A percentile compares a stretch with the other conserved stretches of the same genome.
These are phyloP conservation scores for Ardeotis arabs DNA, from an alignment of 2,113 vertebrate species.

Conservation along the genomic window DNA sequence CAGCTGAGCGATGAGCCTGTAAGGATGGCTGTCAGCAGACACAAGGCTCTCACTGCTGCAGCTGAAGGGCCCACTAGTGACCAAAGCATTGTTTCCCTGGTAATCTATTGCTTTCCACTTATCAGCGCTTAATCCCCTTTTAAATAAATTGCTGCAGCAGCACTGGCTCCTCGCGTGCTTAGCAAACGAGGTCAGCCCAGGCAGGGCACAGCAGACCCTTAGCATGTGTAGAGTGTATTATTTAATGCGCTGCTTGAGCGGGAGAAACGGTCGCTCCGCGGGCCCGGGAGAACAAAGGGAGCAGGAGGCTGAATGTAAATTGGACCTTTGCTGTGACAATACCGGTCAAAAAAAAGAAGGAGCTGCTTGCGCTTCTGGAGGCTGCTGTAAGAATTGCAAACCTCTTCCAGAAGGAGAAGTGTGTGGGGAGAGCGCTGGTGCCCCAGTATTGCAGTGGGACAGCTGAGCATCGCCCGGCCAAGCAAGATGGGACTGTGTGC, in stretches of 20 bases:
- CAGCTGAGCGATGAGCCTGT: not conserved
- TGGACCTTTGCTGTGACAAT: not conserved
- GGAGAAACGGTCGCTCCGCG: not conserved
- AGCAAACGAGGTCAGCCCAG: not conserved
- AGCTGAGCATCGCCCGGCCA: not conserved
- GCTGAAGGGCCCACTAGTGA: not conserved
- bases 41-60: not conserved
- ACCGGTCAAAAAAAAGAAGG: not conserved
- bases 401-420: not conserved
- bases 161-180: fast-evolving
- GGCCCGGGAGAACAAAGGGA: too few relatives aligned
- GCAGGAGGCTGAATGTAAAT: not conserved
- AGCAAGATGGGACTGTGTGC: constrained; percentile 23
- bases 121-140: constrained; percentile 35
- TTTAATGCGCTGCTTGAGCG: not conserved
- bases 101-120: constrained; percentile 1
- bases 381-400: constrained; percentile 48
- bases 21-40: not conserved
- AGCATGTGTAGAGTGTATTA: fast-evolving
- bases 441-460: constrained; percentile 44
- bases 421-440: not conserved
- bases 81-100: not conserved
- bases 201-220: not conserved
- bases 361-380: not conserved
- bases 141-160: constrained; percentile 18